A percentile compares a stretch with the other conserved stretches of the same genome.
phyloP scores from a whole-genome alignment of 2,888 invertebrate species.

The Noctua janthina region DNA sequence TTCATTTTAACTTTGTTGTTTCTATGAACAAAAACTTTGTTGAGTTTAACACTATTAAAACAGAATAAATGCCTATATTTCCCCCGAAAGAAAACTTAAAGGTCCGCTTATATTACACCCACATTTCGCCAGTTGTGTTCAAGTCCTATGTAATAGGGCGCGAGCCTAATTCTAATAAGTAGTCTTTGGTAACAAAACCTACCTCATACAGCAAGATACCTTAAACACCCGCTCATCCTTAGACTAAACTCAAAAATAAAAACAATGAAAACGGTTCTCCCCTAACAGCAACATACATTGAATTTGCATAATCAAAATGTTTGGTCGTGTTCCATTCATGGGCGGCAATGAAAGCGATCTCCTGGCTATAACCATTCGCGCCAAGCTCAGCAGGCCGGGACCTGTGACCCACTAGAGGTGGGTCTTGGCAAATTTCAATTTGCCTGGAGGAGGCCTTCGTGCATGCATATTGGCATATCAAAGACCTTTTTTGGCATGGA shows the following conservation, averaged over 20 bases:
- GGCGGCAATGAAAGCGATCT: slow-evolving; percentile 55
- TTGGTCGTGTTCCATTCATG: slow-evolving; percentile 37
- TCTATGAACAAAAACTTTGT: background rate
- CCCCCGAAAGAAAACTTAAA: background rate
- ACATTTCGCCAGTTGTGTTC: background rate
- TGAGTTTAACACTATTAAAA: background rate
- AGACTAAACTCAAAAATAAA: slow-evolving; percentile 15
- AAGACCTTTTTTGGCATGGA: slow-evolving; percentile 66
- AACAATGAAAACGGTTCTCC: slow-evolving; percentile 10
- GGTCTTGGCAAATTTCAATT: slow-evolving; percentile 79
- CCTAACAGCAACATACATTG: slow-evolving; percentile 38
- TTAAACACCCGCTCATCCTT: background rate
- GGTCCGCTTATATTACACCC: background rate
- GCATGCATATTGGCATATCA: slow-evolving; percentile 82
- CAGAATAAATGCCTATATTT: background rate
- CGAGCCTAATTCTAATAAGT: background rate
- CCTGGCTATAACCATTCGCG: slow-evolving; percentile 61
- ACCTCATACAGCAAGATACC: background rate
- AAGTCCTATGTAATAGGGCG: background rate
- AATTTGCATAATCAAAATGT: slow-evolving; percentile 52
- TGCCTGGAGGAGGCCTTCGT: slow-evolving; percentile 75
- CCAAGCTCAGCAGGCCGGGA: slow-evolving; percentile 64
- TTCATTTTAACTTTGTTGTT: background rate
- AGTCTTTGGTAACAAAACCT: background rate
- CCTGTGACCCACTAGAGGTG: slow-evolving; percentile 59